Base-by-base conservation (phyloP, 2,888 invertebrate species). In the Pandemis cinnamomeana region DNA sequence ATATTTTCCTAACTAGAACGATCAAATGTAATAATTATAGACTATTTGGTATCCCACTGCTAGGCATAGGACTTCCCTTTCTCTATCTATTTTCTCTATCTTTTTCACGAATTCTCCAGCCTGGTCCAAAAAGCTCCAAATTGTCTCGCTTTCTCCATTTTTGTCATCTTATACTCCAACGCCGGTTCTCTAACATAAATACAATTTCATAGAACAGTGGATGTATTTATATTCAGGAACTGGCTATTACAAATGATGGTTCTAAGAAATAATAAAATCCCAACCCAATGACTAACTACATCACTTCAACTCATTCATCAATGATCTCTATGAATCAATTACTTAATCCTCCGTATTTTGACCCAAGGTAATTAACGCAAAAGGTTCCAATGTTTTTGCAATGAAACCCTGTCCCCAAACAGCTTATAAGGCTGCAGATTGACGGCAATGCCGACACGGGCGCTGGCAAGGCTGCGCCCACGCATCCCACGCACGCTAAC, bases 361-460 rank as follows among this genome's bases (percentile, higher is more conserved):
- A 76, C 62, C 51, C 42, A 44, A 20, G 58, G 75, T 53, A 55
- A 76, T 71, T 79, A 75, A 77, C 71, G 72, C 76, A 77, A 69
- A 71, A 75, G 72, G 67, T 74, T 42, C 42, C 72, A 76, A 77
- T 62, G 48, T 61, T 60, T 75, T 76, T 69, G 61, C 66, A 78
- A 79, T 61, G 76, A 78, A 72, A 75, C 78, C 77, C 77, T 84
- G 81, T 78, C 79, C 76, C 76, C 78, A 82, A 83, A 81, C 79
- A 77, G 86, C 88, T 75, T 87, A 89, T 86, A 89, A 86, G 89
- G 90, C 78, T 79, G 81, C 80, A 80, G 78, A 76, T 79, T 78
- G 80, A 63, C 75, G 80, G 85, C 89, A 90, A 88, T 87, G 88
- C 86, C 86, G 84, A 77, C 77, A 76, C 68, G 48, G 72, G 76